Conservation (phyloP, 2,113 vertebrate genomes). For the Siphamia tubifer region DNA sequence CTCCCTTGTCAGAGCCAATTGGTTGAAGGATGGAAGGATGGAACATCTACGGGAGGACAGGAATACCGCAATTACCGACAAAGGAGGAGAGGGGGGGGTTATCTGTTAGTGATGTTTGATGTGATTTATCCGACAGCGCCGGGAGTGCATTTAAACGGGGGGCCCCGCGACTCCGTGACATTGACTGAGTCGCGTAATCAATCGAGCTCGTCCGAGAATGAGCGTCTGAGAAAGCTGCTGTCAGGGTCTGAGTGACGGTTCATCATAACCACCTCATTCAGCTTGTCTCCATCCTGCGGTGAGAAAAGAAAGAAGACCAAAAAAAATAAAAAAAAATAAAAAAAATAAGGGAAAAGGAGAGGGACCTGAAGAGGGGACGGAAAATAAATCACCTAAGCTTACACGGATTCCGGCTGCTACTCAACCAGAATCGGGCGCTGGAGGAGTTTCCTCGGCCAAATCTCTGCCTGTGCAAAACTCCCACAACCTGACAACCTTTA, state of each 20-base stretch:
- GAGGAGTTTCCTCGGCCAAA: not conserved
- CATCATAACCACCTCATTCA: conserved; percentile 67
- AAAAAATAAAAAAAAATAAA: conserved; percentile 6
- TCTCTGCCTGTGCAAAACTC: conserved; percentile 3
- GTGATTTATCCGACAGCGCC: conserved; percentile 87
- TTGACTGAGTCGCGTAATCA: conserved; percentile 93
- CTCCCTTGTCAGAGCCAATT: conserved; percentile 85
- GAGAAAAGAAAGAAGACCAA: conserved; percentile 4
- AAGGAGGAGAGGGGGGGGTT: conserved; percentile 72
- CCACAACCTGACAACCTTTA: not conserved
- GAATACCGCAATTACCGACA: conserved; percentile 89
- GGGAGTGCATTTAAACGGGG: conserved; percentile 81
- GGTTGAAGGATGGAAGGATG: conserved; percentile 74
- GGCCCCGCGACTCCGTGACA: conserved; percentile 86
- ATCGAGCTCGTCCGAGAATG: conserved; percentile 84
- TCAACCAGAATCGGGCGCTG: conserved; percentile 23
- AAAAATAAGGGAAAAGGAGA: not conserved
- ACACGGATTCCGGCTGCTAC: conserved; percentile 13
- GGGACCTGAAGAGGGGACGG: conserved; percentile 13
- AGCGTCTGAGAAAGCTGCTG: conserved; percentile 78
- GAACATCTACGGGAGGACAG: conserved; percentile 84
- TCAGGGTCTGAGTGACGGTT: conserved; percentile 73
- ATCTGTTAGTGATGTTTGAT: conserved; percentile 87
- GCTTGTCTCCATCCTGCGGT: conserved; percentile 22
- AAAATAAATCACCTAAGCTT: conserved; percentile 52